Conservation (phyloP, 1,140 invertebrate genomes). For the Bombus soroeensis region DNA sequence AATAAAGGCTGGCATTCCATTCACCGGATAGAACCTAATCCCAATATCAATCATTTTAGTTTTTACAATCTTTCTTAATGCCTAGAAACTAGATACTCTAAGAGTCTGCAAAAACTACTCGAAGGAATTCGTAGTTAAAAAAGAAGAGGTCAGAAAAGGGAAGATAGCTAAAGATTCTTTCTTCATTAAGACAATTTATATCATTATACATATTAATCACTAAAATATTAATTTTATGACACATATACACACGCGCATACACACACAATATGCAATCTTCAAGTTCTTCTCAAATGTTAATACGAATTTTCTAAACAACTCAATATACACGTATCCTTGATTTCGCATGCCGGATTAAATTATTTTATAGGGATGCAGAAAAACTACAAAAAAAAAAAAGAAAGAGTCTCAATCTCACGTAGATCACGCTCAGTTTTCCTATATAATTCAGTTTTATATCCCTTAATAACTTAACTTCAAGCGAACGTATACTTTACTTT, state of each 20-base stretch:
- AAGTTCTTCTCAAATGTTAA: too few species aligned
- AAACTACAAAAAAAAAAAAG: background rate
- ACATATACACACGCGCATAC: fast-evolving
- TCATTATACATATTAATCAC: too few species aligned
- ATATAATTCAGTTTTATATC: background rate
- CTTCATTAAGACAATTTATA: background rate
- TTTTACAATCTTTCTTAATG: background rate
- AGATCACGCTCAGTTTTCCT: background rate
- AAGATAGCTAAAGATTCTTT: background rate
- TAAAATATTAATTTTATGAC: too few species aligned
- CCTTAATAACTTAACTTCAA: background rate
- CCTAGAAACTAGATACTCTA: background rate
- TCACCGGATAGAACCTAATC: background rate
- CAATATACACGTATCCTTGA: background rate
- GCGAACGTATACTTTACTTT: background rate
- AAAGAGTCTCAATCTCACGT: background rate
- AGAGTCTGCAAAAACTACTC: background rate
- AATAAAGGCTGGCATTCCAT: background rate
- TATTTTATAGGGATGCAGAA: background rate
- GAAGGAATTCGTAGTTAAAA: background rate
- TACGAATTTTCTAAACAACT: too few species aligned
- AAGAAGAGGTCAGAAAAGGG: background rate
- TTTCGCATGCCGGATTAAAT: background rate
- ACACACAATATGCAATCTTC: too few species aligned
- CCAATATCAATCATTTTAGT: background rate